Evolutionary conservation across 23 tunicate species (phyloP).

Genomic region (Ciona savignyi): DNA sequence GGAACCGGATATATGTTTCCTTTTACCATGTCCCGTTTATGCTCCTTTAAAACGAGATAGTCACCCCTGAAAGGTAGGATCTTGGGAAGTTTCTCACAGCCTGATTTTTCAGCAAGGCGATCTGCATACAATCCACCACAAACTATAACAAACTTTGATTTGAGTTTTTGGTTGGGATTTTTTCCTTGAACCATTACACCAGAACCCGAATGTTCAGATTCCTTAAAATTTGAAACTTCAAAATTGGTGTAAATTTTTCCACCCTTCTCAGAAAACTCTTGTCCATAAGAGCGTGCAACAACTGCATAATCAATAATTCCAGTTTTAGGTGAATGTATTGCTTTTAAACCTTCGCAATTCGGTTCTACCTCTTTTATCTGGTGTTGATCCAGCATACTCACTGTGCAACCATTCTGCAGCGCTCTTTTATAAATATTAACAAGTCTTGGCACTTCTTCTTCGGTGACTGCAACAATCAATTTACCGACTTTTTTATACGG

Average conservation of each 20-base stretch:
- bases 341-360: conserved; percentile 80
- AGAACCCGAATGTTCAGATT: conserved; percentile 22
- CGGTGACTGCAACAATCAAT: conserved; percentile 84
- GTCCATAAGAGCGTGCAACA: conserved; percentile 82
- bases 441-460: conserved; percentile 67
- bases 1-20: conserved; percentile 98
- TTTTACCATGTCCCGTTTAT: conserved; percentile 48
- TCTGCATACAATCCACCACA: conserved; percentile 95
- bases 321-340: conserved; percentile 94
- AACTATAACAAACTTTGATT: conserved; percentile 42
- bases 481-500: conserved; percentile 96
- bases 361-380: conserved; percentile 89
- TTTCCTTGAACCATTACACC: not conserved
- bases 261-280: conserved; percentile 54
- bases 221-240: conserved; percentile 67
- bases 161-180: not conserved
- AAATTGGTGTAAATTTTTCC: conserved; percentile 47
- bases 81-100: conserved; percentile 53
- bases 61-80: conserved; percentile 98
- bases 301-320: conserved; percentile 88
- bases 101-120: conserved; percentile 68
- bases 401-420: conserved; percentile 85
- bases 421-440: conserved; percentile 72
- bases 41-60: conserved; percentile 75
- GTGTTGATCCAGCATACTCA: conserved; percentile 59